phyloP scores from a whole-genome alignment of 2,888 invertebrate species.

The Drymonia ruficornis region DNA sequence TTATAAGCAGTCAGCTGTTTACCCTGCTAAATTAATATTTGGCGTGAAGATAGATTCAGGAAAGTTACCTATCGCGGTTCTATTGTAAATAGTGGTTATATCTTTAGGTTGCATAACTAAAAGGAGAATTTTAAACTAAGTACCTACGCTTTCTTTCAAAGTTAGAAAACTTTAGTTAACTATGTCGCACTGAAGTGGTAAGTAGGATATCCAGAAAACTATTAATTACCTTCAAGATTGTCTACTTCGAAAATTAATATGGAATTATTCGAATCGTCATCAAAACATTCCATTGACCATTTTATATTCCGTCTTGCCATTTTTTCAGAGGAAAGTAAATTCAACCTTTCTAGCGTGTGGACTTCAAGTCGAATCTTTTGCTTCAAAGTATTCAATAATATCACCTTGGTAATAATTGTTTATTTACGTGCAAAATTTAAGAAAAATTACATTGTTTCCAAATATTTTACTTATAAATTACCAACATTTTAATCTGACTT shows the following conservation, averaged over 20 bases:
- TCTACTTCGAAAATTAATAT: slow-evolving; percentile 51
- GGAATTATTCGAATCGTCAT: slow-evolving; percentile 39
- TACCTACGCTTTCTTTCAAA: too few species aligned
- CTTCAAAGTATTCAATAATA: slow-evolving; percentile 28
- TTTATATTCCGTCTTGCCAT: slow-evolving; percentile 33
- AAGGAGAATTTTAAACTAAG: too few species aligned
- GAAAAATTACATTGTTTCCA: slow-evolving; percentile 24
- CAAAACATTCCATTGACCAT: slow-evolving; percentile 32
- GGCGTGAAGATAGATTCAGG: background rate
- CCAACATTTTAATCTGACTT: too few species aligned
- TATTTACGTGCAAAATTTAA: slow-evolving; percentile 42
- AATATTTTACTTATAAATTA: background rate
- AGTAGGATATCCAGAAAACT: too few species aligned
- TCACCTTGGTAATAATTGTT: slow-evolving; percentile 58
- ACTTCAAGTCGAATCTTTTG: background rate
- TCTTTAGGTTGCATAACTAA: too few species aligned
- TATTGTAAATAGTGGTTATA: too few species aligned
- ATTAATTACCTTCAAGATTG: slow-evolving; percentile 46
- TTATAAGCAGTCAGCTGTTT: too few species aligned
- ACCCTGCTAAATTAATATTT: slow-evolving; percentile 14
- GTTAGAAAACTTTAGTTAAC: too few species aligned
- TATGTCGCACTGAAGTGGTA: too few species aligned
- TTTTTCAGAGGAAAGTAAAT: slow-evolving; percentile 7
- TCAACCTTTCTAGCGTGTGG: background rate
- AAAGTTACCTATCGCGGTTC: too few species aligned